These are phyloP conservation scores for Epinephelus cyanopodus DNA, from an alignment of 2,113 vertebrate species.

Conservation along the genomic window DNA sequence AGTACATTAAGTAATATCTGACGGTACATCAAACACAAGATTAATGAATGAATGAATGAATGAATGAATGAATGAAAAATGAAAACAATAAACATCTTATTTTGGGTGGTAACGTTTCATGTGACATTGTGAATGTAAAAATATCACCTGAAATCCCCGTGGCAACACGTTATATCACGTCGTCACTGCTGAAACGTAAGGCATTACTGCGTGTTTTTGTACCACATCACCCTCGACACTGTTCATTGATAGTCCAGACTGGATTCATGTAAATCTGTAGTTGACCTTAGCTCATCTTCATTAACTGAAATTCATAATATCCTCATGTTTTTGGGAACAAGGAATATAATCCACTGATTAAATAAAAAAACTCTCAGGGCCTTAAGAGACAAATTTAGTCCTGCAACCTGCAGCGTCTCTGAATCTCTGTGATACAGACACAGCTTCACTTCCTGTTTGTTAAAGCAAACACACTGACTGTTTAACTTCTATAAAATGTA, in stretches of 20 bases:
- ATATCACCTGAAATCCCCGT: no score
- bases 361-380: not conserved
- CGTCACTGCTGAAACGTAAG: no score
- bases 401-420: not conserved
- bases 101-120: no score
- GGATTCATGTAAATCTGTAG: conserved; percentile 1
- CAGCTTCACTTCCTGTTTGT: not conserved
- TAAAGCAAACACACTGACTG: not conserved
- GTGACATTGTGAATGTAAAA: no score
- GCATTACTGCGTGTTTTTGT: no score
- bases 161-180: no score
- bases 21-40: no score
- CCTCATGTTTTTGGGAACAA: not conserved
- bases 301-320: not conserved
- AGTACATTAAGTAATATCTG: no score
- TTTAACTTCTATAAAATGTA: not conserved
- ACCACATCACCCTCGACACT: no score
- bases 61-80: no score
- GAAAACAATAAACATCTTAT: no score
- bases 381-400: not conserved
- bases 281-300: not conserved
- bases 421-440: not conserved
- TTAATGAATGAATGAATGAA: no score
- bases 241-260: not conserved
- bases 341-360: not conserved